Evolutionary conservation across 2,797 vertebrate species (phyloP).

Genomic region (Eleutherodactylus coqui): DNA sequence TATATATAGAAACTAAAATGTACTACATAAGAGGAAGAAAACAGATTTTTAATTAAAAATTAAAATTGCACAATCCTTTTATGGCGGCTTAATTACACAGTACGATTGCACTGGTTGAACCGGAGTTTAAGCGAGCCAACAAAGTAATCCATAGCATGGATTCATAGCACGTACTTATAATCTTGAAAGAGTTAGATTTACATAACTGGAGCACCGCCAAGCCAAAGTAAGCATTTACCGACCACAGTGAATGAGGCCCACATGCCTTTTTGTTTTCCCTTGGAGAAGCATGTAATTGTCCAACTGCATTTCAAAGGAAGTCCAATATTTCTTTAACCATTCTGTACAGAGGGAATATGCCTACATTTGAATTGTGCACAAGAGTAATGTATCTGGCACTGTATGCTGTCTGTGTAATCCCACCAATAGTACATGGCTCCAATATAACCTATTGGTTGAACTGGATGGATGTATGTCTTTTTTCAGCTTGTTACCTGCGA

Average conservation of each 20-base stretch:
- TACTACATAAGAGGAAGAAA: background rate
- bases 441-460: too few species aligned
- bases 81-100: background rate
- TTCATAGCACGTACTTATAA: background rate
- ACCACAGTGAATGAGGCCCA: conserved; percentile 12
- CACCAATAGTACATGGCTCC: too few species aligned
- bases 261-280: background rate
- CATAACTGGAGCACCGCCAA: background rate
- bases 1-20: background rate
- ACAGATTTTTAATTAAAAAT: too few species aligned
- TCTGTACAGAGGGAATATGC: background rate
- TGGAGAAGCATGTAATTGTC: background rate
- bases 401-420: too few species aligned
- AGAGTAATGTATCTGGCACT: too few species aligned
- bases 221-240: background rate
- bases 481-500: too few species aligned
- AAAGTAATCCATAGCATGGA: background rate
- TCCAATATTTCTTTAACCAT: background rate
- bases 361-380: background rate
- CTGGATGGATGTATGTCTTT: too few species aligned
- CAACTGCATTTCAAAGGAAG: background rate
- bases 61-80: background rate
- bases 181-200: background rate
- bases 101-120: background rate
- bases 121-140: background rate